Conservation (phyloP, 2,113 vertebrate species). For the Poeciliopsis turrubarensis region DNA sequence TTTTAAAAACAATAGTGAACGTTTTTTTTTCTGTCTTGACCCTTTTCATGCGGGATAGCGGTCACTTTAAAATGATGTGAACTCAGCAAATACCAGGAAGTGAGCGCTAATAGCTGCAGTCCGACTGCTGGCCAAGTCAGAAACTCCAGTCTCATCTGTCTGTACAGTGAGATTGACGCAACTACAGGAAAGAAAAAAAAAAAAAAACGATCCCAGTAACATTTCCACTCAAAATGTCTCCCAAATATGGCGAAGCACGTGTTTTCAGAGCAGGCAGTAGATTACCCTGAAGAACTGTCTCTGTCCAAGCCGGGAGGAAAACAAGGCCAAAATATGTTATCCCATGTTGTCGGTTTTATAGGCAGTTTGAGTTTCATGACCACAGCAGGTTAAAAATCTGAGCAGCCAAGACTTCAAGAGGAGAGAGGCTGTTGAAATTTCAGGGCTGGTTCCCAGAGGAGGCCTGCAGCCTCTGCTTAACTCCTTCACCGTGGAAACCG, state of each 20-base stretch:
- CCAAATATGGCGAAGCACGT: slow-evolving; percentile 16
- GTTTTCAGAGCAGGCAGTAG: slow-evolving; percentile 21
- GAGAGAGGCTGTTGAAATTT: slow-evolving; percentile 19
- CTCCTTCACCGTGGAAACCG: slow-evolving; percentile 34
- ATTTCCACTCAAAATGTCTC: slow-evolving; percentile 20
- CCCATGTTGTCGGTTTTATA: slow-evolving; percentile 48
- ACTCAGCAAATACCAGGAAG: not conserved
- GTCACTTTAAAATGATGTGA: not conserved
- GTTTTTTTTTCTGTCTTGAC: no score
- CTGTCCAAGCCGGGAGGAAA: slow-evolving; percentile 24
- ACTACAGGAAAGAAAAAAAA: not conserved
- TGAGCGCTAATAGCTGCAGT: not conserved
- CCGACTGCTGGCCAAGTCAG: not conserved
- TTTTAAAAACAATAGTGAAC: no score
- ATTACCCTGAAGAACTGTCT: slow-evolving; percentile 13
- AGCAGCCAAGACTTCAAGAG: slow-evolving; percentile 38
- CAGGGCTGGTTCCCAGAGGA: not conserved
- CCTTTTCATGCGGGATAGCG: not conserved
- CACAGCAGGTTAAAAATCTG: slow-evolving; percentile 67
- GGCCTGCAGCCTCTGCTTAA: slow-evolving; percentile 17
- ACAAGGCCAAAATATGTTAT: slow-evolving; percentile 5
- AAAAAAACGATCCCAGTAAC: not conserved
- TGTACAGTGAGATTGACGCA: slow-evolving; percentile 11
- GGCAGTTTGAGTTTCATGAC: slow-evolving; percentile 75
- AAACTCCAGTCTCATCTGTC: slow-evolving; percentile 21